Evolutionary conservation across 2,888 invertebrate genomes (phyloP), one percentile per base, ranked within the genome.

Genomic region (Chymomyza amoena): DNA sequence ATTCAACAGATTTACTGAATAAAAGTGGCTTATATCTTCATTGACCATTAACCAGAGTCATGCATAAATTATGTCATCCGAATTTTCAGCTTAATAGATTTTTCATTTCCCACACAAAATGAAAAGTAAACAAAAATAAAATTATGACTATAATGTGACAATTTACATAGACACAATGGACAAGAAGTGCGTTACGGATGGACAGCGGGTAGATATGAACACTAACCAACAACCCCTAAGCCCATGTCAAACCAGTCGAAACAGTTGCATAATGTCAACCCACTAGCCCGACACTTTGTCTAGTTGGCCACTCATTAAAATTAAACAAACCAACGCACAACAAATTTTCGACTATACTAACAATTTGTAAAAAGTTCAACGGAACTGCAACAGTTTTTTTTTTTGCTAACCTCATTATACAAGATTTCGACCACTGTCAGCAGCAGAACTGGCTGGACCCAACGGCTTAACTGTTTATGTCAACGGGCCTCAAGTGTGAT

Each of bases 281-380:
- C 76, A 68, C 64, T 61, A 39, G 70, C 61, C 70, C 64, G 64
- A 20, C 52, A 60, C 66, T 61, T 67, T 54, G 45, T 56, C 61
- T 57, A 61, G 69, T 69, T 68, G 66, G 68, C 36, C 70, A 72
- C 79, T 89, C 90, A 90, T 89, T 90, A 89, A 89, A 89, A 89
- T 86, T 86, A 80, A 84, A 87, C 89, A 80, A 87, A 67, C 82
- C 81, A 84, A 72, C 80, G 84, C 81, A 89, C 85, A 80, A 68
- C 69, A 70, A 56, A 28, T 63, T 45, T 4, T 64, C 36, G 54
- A 2, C 13, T 45, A 3, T 45, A 45, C 39, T 13, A 45, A 36
- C 25, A 2, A 25, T 2, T 25, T 25, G 25, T 25, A 25, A 32
- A 32, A 9, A 32, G 32, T 32, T 32, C 32, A 32, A 32, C 39